These are phyloP conservation scores for Burhinus oedicnemus DNA, from an alignment of 2,113 vertebrate genomes.

Conservation along the genomic window DNA sequence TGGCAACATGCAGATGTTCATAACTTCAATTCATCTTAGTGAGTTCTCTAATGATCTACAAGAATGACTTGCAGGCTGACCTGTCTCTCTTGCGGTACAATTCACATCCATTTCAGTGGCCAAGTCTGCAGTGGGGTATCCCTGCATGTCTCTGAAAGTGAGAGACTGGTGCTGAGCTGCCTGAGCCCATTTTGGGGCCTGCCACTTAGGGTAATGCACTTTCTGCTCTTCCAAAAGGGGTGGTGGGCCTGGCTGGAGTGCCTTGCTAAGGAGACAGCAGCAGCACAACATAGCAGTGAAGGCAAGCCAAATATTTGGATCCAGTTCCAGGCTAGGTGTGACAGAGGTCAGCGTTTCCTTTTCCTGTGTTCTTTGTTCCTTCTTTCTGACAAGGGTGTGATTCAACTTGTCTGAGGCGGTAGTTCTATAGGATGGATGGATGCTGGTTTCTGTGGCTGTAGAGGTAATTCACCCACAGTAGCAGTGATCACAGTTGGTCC, in stretches of 20 bases:
- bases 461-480: neutral
- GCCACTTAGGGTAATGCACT: neutral
- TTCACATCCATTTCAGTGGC: neutral
- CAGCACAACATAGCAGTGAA: neutral
- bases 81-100: neutral
- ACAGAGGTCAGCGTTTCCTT: neutral
- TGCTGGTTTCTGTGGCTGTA: neutral
- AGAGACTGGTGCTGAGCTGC: neutral
- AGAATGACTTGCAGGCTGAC: neutral
- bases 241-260: neutral
- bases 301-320: neutral
- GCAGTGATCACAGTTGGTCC: neutral
- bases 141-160: neutral
- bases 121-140: neutral
- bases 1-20: neutral
- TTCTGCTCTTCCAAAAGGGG: neutral
- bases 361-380: neutral
- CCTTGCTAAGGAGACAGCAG: neutral
- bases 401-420: neutral
- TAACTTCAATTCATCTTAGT: neutral
- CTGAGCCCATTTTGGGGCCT: neutral
- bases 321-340: neutral
- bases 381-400: neutral
- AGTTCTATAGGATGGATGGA: neutral
- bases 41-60: neutral